A percentile compares a stretch with the other conserved stretches of the same genome.
Evolutionary conservation across 2,113 vertebrate species (phyloP).

Genomic region (Pithys albifrons): DNA sequence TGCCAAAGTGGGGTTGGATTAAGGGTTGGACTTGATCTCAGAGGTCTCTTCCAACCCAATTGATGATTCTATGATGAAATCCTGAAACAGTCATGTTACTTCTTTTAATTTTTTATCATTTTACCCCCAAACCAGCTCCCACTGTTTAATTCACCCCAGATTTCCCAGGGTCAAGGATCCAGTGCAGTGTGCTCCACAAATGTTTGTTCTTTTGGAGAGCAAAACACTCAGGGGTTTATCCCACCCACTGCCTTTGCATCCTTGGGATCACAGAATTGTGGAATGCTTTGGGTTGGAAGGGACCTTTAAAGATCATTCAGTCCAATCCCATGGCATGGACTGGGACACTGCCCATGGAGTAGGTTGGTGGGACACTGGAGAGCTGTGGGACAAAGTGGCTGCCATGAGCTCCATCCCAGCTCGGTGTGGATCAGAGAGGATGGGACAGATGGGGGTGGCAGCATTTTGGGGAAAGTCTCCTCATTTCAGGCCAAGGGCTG

Average conservation of each 20-base stretch:
- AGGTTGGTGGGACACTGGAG: background rate
- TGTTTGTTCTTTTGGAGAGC: background rate
- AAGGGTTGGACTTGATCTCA: too few species aligned
- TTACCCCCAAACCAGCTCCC: background rate
- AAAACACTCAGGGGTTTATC: background rate
- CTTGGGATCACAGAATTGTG: background rate
- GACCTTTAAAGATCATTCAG: background rate
- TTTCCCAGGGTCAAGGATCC: background rate
- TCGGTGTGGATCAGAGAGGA: too few species aligned
- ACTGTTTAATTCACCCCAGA: constrained; percentile 5
- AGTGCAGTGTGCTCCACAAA: background rate
- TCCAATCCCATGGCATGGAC: background rate
- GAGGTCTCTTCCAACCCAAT: too few species aligned
- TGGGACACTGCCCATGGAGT: background rate
- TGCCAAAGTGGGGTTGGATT: too few species aligned
- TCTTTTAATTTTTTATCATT: constrained; percentile 46
- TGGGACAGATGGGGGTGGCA: background rate
- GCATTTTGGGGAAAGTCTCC: background rate
- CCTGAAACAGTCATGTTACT: background rate
- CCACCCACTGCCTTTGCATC: background rate
- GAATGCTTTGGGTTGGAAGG: background rate
- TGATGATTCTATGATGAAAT: background rate
- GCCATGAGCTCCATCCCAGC: background rate
- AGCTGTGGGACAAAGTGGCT: fast-evolving
- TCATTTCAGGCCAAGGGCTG: background rate